These are phyloP conservation scores for Caenorhabditis sp. DNA, from an alignment of 2,888 invertebrate genomes.

Conservation along the genomic window DNA sequence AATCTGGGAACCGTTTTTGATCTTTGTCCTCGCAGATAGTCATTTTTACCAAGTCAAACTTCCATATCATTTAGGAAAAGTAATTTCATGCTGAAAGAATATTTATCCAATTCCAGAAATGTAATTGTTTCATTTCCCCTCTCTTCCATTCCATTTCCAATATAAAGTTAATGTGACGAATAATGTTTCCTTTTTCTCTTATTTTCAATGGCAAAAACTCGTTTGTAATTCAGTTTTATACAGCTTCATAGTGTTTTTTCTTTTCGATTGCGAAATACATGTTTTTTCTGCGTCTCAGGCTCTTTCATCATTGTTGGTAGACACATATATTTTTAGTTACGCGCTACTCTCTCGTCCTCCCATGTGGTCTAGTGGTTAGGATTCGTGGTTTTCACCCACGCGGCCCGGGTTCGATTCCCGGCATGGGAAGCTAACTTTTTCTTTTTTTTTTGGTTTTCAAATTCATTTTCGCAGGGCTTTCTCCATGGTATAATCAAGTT, in stretches of 20 bases:
- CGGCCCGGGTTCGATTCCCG: slow-evolving; percentile 72
- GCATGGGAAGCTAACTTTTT: slow-evolving; percentile 54
- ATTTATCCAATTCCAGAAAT: neutral
- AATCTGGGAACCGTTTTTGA: no score
- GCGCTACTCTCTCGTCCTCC: neutral
- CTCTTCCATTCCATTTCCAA: neutral
- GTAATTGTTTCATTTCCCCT: neutral
- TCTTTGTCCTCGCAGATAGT: no score
- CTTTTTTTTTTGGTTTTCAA: neutral
- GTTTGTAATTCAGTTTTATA: neutral
- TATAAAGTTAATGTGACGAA: neutral
- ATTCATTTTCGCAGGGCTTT: neutral
- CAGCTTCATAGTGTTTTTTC: neutral
- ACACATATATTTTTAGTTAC: neutral
- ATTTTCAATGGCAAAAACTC: neutral
- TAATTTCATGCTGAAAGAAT: no score
- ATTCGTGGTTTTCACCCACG: slow-evolving; percentile 70
- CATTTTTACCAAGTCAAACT: no score
- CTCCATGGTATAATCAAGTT: no score
- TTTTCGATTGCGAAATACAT: neutral
- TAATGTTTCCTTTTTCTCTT: neutral
- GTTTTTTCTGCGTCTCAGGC: neutral
- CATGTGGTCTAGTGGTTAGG: slow-evolving; percentile 14
- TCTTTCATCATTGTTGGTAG: neutral
- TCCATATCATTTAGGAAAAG: no score